Conservation (phyloP, 2,888 invertebrate species). For the Hemaris fuciformis region DNA sequence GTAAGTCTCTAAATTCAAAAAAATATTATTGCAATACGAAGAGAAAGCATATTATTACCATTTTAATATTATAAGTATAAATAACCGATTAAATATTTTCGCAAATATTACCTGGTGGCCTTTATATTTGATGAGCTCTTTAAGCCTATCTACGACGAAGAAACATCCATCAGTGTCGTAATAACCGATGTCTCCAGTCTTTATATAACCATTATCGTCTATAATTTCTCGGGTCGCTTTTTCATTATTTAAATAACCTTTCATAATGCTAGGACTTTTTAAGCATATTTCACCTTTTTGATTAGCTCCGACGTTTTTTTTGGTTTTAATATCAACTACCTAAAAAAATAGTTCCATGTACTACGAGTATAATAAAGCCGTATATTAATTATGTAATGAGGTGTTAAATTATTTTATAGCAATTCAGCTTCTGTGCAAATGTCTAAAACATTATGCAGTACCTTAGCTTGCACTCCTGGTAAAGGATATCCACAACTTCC, state of each 20-base stretch:
- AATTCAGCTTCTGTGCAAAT: too few relatives aligned
- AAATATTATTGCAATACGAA: too few relatives aligned
- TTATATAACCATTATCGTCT: conserved; percentile 54
- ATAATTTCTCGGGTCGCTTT: conserved; percentile 44
- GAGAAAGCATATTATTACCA: too few relatives aligned
- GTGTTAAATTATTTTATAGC: too few relatives aligned
- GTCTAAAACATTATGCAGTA: conserved; percentile 5
- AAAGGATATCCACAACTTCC: conserved; percentile 39
- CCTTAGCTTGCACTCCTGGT: conserved; percentile 36
- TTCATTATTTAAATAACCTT: conserved; percentile 51
- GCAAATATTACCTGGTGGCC: conserved; percentile 80
- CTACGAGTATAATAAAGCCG: too few relatives aligned
- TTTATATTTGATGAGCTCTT: conserved; percentile 64
- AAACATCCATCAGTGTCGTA: conserved; percentile 57
- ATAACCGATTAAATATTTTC: too few relatives aligned
- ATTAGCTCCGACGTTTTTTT: conserved; percentile 44
- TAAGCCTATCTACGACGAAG: conserved; percentile 59
- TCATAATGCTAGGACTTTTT: conserved; percentile 55
- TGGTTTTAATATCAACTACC: conserved; percentile 61
- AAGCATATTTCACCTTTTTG: conserved; percentile 57
- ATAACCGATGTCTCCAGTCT: conserved; percentile 61
- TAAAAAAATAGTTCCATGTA: too few relatives aligned
- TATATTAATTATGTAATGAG: too few relatives aligned
- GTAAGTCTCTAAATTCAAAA: too few relatives aligned
- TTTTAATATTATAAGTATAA: too few relatives aligned